phyloP scores from a whole-genome alignment of 2,113 vertebrate genomes.

The Gymnarchus niloticus region DNA sequence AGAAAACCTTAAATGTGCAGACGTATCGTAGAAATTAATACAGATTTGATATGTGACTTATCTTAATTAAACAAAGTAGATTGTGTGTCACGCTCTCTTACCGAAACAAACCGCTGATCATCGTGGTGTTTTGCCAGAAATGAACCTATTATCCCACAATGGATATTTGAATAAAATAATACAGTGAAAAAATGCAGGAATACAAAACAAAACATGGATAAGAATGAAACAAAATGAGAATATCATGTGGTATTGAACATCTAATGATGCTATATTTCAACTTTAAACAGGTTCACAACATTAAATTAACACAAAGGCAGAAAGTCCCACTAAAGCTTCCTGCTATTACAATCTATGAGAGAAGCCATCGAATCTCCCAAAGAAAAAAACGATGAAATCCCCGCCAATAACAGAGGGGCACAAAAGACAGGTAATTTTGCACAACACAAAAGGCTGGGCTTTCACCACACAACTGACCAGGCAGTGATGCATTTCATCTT shows the following conservation, averaged over 20 bases:
- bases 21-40: too few relatives aligned
- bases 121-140: background rate
- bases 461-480: background rate
- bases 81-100: background rate
- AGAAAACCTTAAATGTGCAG: too few relatives aligned
- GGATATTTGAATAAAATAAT: background rate
- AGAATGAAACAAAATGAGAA: background rate
- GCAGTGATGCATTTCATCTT: constrained; percentile 14
- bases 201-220: background rate
- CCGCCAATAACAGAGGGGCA: constrained; percentile 5
- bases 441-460: constrained; percentile 6
- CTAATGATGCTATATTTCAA: background rate
- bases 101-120: background rate
- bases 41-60: background rate
- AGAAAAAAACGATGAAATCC: constrained; percentile 13
- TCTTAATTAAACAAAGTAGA: background rate
- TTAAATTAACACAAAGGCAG: constrained; percentile 21
- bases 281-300: constrained; percentile 5
- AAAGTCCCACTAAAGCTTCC: background rate
- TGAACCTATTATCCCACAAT: constrained; percentile 4
- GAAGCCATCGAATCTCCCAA: background rate
- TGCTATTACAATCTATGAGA: background rate
- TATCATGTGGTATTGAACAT: background rate
- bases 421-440: constrained; percentile 18
- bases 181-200: too few relatives aligned